Conservation (phyloP, 2,888 invertebrate species). For the Brassicogethes aeneus region DNA sequence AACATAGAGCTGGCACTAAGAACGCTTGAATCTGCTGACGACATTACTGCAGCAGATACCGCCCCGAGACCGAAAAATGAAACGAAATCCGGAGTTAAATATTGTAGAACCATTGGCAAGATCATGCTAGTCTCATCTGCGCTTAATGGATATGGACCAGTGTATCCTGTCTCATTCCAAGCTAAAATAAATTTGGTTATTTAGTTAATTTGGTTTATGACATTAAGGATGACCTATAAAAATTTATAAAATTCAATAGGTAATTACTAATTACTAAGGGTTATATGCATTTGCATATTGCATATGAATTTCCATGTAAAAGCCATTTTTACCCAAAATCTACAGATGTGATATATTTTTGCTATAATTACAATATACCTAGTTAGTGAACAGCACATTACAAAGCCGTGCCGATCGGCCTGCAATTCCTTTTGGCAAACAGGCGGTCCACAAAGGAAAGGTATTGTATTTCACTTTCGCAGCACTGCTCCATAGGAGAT, state of each 20-base stretch:
- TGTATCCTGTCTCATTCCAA: constrained; percentile 91
- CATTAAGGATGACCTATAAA: background rate
- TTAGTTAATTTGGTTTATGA: background rate
- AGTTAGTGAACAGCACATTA: too few species aligned
- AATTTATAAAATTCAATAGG: background rate
- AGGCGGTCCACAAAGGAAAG: too few species aligned
- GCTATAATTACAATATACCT: too few species aligned
- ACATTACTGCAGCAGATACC: constrained; percentile 99
- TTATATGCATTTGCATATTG: background rate
- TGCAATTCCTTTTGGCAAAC: too few species aligned
- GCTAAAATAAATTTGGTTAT: constrained; percentile 62
- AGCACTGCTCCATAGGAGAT: too few species aligned
- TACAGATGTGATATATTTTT: too few species aligned
- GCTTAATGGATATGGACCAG: constrained; percentile 64
- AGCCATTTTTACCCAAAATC: too few species aligned
- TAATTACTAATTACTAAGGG: background rate
- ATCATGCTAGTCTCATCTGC: constrained; percentile 85
- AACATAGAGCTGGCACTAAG: constrained; percentile 98
- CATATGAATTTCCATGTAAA: too few species aligned
- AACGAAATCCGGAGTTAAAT: constrained; percentile 90
- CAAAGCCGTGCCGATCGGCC: too few species aligned
- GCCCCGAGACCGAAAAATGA: constrained; percentile 98
- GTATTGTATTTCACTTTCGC: too few species aligned
- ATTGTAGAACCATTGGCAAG: constrained; percentile 92
- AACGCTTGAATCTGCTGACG: constrained; percentile 97